Percentiles rank a stretch among this genome's conserved stretches.
phyloP scores from a whole-genome alignment of 2,113 vertebrate genomes.

The Scytalopus superciliaris region DNA sequence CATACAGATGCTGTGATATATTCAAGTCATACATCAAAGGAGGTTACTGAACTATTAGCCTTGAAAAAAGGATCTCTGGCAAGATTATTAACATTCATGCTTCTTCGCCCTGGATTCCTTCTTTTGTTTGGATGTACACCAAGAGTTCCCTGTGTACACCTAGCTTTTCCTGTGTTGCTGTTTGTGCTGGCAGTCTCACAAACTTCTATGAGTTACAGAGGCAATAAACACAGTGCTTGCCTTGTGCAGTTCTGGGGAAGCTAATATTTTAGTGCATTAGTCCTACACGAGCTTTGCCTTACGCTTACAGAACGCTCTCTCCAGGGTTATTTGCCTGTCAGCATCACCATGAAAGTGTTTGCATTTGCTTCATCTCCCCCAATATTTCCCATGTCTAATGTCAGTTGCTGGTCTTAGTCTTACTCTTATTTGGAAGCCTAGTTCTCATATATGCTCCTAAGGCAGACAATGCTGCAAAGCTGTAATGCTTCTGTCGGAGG shows the following conservation, averaged over 20 bases:
- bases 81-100: slow-evolving; percentile 65
- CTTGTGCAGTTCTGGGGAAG: neutral
- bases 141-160: slow-evolving; percentile 21
- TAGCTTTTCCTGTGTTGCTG: slow-evolving; percentile 21
- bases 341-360: neutral
- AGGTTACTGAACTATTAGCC: slow-evolving; percentile 72
- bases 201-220: neutral
- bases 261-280: neutral
- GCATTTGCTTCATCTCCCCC: neutral
- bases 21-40: slow-evolving; percentile 74
- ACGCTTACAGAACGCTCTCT: neutral
- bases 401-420: neutral
- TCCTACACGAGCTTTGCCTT: neutral
- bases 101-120: slow-evolving; percentile 24
- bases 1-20: slow-evolving; percentile 65
- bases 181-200: slow-evolving; percentile 38
- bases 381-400: neutral
- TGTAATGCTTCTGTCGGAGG: neutral
- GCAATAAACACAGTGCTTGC: neutral
- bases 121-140: slow-evolving; percentile 54
- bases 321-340: neutral
- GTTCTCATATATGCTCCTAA: neutral
- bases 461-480: neutral
- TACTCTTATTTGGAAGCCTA: neutral
- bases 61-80: slow-evolving; percentile 64